Base-by-base conservation (phyloP, 2,888 invertebrate genomes). In the Temnothorax unifasciatus region DNA sequence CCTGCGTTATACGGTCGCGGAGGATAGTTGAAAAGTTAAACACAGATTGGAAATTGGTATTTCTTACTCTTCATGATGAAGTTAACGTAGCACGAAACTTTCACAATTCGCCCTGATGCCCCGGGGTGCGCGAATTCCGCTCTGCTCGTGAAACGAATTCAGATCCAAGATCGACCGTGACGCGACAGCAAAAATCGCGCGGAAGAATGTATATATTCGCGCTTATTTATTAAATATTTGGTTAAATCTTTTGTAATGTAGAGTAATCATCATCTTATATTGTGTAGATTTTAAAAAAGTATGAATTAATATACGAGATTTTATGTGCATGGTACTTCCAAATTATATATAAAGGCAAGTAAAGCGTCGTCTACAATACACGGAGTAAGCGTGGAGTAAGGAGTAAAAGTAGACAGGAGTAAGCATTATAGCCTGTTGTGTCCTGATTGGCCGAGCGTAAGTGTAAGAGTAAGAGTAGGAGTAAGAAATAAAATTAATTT, bases 11-110 rank as follows among this genome's bases (percentile, higher is more conserved):
- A 66, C 59, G 74, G 79, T 76, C 73, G 82, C 66, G 64, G 44
- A 9, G 85, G 90, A 83, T 89, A 91, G 92, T 92, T 93, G 88
- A 90, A 92, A 93, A 93, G 92, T 92, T 93, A 91, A 92, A 89
- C 90, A 91, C 86, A 88, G 89, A 92, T 92, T 92, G 90, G 91
- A 92, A 92, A 92, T 92, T 92, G 91, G 90, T 90, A 90, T 92
- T 93, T 91, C 90, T 89, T 90, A 86, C 89, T 88, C 79, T 77
- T 71, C 75, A 77, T 64, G 66, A 74, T 38, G 74, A 83, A 89
- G 91, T 88, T 89, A 90, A 88, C 85, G 85, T 69, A 79, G 63
- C 79, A 85, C 82, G 66, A 87, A 92, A 92, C 90, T 92, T 91
- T 86, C 89, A 90, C 89, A 88, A 90, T 92, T 92, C 89, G 83